Conservation (phyloP, 2,797 vertebrate species). For the Vultur gryphus region DNA sequence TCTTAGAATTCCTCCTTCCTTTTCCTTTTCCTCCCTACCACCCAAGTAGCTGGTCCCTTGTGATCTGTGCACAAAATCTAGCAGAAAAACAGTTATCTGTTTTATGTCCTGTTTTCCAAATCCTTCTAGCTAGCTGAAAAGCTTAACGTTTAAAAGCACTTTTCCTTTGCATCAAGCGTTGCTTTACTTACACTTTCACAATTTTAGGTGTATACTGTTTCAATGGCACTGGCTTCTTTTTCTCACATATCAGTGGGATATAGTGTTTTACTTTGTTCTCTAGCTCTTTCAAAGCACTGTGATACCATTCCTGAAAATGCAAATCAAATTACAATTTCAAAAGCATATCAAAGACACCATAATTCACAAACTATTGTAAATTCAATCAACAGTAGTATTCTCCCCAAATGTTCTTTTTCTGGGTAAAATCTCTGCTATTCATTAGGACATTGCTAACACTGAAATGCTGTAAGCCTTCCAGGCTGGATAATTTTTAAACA, state of each 20-base stretch:
- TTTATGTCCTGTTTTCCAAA: not conserved
- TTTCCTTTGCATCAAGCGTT: not conserved
- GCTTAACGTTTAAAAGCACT: not conserved
- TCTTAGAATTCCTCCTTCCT: not conserved
- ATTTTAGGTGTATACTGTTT: slow-evolving; percentile 91
- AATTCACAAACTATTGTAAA: not conserved
- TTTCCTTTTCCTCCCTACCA: not conserved
- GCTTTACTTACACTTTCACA: slow-evolving; percentile 89
- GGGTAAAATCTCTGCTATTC: not conserved
- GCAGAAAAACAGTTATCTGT: not conserved
- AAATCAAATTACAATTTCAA: not conserved
- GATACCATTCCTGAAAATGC: slow-evolving; percentile 77
- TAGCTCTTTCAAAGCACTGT: slow-evolving; percentile 74
- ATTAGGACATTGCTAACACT: not conserved
- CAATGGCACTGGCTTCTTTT: slow-evolving; percentile 88
- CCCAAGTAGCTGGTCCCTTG: not conserved
- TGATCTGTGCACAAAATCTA: not conserved
- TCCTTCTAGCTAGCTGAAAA: not conserved
- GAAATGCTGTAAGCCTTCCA: not conserved
- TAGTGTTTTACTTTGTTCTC: slow-evolving; percentile 46
- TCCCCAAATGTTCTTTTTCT: not conserved
- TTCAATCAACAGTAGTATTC: not conserved
- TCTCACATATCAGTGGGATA: slow-evolving; percentile 83
- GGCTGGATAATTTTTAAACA: not conserved
- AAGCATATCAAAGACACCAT: not conserved